Base-by-base conservation (phyloP, 2,888 invertebrate genomes). In the Leucophora obtusa region DNA sequence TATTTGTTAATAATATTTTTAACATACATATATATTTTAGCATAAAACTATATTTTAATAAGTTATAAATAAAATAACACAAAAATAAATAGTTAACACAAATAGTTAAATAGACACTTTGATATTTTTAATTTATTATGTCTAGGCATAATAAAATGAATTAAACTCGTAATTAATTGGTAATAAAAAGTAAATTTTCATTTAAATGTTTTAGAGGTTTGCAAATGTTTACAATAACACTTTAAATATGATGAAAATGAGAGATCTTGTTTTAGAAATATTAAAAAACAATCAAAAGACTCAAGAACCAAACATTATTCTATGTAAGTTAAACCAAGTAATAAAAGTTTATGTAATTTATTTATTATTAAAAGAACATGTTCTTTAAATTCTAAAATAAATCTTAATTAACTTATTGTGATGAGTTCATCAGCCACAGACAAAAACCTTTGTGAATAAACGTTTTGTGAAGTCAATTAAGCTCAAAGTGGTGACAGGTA, bases 1-100 rank as follows among this genome's bases (percentile, higher is more conserved):
- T 63, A 54, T 58, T 47, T 59, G 28, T 43, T 69, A 69, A 76
- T 63, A n/a, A n/a, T n/a, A n/a, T n/a, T n/a, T n/a, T n/a, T n/a
- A n/a, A n/a, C n/a, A n/a, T n/a, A n/a, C n/a, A n/a, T n/a, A n/a
- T n/a, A n/a, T n/a, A n/a, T n/a, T n/a, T n/a, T n/a, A n/a, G n/a
- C n/a, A n/a, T n/a, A n/a, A n/a, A n/a, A n/a, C n/a, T n/a, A 75
- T 65, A 15, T 43, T 62, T 28, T 60, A 38, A 4, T 35, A 14
- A 38, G 38, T 59, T 59, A 21, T 65, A 8, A 47, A n/a, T 47
- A 5, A 47, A 7, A 47, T n/a, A 47, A 5, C 6, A 11, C 4
- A 14, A 47, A 38, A n/a, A n/a, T 5, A 47, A 47, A 47, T 47
- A n/a, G 43, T 43, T 14, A 43, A 14, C 1, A 17, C 53, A 47